Conservation (phyloP, 2,888 invertebrate species). For the Scaptomyza parva region DNA sequence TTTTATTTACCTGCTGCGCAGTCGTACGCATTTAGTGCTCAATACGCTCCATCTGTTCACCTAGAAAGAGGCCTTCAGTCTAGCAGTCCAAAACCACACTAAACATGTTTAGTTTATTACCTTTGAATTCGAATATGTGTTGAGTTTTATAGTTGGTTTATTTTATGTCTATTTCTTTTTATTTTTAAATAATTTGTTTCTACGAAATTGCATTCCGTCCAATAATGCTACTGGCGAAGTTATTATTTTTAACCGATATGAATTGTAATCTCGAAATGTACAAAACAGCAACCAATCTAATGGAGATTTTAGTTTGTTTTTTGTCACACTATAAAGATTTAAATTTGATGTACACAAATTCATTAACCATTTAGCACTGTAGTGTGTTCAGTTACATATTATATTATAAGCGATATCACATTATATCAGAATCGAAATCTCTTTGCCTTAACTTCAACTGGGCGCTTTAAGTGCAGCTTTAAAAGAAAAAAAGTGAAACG, state of each 20-base stretch:
- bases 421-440: slow-evolving; percentile 16
- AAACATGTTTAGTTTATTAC: slow-evolving; percentile 42
- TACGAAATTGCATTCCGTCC: slow-evolving; percentile 79
- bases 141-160: slow-evolving; percentile 49
- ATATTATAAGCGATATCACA: slow-evolving; percentile 27
- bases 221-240: slow-evolving; percentile 53
- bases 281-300: slow-evolving; percentile 17
- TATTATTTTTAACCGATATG: slow-evolving; percentile 24
- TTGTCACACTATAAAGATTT: slow-evolving; percentile 13
- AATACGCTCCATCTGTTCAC: slow-evolving; percentile 72
- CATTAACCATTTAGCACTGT: slow-evolving; percentile 23
- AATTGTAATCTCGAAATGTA: slow-evolving; percentile 4
- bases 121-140: slow-evolving; percentile 47
- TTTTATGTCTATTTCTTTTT: slow-evolving; percentile 39
- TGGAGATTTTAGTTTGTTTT: slow-evolving; percentile 27
- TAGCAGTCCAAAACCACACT: slow-evolving; percentile 40
- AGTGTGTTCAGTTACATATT: slow-evolving; percentile 31
- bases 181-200: slow-evolving; percentile 28
- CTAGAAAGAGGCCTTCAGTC: slow-evolving; percentile 47
- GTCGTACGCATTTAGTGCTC: slow-evolving; percentile 76
- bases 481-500: slow-evolving; percentile 19
- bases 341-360: slow-evolving; percentile 37
- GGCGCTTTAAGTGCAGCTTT: slow-evolving; percentile 46
- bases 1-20: slow-evolving; percentile 81
- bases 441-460: slow-evolving; percentile 40